Percentiles rank a stretch among this genome's conserved stretches.
Conservation (phyloP, 2,888 invertebrate species). For the Melieria omissa region DNA sequence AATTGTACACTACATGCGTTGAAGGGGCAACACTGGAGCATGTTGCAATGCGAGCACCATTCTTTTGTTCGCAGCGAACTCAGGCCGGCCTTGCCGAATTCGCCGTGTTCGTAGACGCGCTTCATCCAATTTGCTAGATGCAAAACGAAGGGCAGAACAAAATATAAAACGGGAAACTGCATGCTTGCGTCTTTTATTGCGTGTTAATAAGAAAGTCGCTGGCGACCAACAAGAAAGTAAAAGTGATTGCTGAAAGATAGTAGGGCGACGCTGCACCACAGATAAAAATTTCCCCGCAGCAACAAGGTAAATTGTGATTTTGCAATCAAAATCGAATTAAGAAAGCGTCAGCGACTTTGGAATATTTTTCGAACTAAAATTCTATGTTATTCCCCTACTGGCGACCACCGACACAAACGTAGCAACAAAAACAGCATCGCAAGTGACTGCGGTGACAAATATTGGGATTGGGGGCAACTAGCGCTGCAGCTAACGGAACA, state of each 20-base stretch:
- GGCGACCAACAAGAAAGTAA: slow-evolving; percentile 20
- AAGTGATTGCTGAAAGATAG: slow-evolving; percentile 2
- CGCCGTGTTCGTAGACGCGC: not conserved
- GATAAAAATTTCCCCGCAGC: not conserved
- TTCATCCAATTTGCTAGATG: not conserved
- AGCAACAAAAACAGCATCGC: not conserved
- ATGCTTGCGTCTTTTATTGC: slow-evolving; percentile 21
- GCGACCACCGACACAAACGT: not conserved
- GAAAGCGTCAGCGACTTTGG: not conserved
- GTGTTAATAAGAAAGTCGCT: slow-evolving; percentile 18
- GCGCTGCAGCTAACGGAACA: not conserved
- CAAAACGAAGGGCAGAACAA: slow-evolving; percentile 18
- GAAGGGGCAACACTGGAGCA: no score
- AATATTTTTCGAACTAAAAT: slow-evolving; percentile 17
- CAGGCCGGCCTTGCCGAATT: no score
- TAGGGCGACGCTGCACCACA: no score
- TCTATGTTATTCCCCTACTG: slow-evolving; percentile 6
- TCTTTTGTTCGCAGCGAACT: no score
- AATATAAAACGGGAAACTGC: slow-evolving; percentile 18
- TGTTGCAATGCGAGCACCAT: no score
- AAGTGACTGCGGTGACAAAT: not conserved
- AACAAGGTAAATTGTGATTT: slow-evolving; percentile 17
- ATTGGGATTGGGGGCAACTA: not conserved
- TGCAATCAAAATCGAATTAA: not conserved
- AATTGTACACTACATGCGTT: no score